phyloP scores from a whole-genome alignment of 2,888 invertebrate genomes.

The Anarsia innoxiella region DNA sequence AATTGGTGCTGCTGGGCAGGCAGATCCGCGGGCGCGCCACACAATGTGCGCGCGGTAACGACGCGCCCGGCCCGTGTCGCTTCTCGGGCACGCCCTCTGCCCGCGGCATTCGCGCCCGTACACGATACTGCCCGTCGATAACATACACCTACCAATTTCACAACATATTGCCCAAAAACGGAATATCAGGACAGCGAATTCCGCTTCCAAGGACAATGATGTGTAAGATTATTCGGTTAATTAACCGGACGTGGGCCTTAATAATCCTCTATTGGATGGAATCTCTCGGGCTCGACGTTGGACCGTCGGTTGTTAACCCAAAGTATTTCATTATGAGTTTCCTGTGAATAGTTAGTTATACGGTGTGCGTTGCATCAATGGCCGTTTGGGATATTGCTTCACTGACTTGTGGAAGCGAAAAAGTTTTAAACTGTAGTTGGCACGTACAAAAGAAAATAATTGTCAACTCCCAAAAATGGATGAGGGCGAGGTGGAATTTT shows the following conservation, averaged over 20 bases:
- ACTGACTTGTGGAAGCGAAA: conserved; percentile 18
- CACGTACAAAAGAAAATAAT: conserved; percentile 28
- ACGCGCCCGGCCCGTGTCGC: conserved; percentile 33
- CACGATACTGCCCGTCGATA: conserved; percentile 21
- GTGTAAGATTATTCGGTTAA: conserved; percentile 19
- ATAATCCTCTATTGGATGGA: conserved; percentile 41
- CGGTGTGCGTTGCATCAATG: conserved; percentile 33
- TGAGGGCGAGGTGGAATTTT: conserved; percentile 45
- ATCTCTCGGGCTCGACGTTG: conserved; percentile 34
- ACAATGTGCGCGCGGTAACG: conserved; percentile 42
- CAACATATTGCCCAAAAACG: conserved; percentile 9
- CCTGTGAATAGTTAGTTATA: conserved; percentile 42
- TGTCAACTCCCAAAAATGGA: conserved; percentile 43
- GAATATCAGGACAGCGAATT: neutral
- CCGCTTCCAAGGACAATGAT: conserved; percentile 2
- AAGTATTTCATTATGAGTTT: conserved; percentile 51
- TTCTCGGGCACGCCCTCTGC: conserved; percentile 37
- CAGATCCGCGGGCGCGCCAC: conserved; percentile 39
- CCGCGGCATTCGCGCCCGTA: conserved; percentile 20
- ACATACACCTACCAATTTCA: conserved; percentile 20
- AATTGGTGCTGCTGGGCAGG: conserved; percentile 49
- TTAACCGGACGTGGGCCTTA: conserved; percentile 25
- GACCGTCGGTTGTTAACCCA: conserved; percentile 57
- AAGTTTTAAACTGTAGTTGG: conserved; percentile 10
- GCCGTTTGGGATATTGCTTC: conserved; percentile 58